Conservation (phyloP, 2,888 invertebrate genomes). For the Cantharis nigra region DNA sequence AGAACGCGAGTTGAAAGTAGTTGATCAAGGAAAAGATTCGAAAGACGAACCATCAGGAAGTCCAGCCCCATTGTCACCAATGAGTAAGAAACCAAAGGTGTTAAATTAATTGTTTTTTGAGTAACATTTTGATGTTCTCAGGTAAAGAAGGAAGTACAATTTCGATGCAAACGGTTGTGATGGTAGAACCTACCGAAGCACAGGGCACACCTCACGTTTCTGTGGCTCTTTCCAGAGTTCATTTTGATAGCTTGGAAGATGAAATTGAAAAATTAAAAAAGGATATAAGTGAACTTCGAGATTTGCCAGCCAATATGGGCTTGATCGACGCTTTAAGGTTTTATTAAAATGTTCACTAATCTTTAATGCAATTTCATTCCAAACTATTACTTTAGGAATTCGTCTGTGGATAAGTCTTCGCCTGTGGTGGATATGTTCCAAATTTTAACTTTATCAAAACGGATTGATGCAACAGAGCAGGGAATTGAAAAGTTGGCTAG, state of each 20-base stretch:
- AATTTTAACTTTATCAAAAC: conserved; percentile 64
- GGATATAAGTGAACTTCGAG: conserved; percentile 47
- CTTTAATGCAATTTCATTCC: neutral
- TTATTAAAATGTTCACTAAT: neutral
- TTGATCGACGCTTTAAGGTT: conserved; percentile 53
- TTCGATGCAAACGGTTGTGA: conserved; percentile 30
- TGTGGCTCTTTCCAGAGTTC: conserved; percentile 44
- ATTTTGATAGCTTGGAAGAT: conserved; percentile 49
- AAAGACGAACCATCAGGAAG: conserved; percentile 8
- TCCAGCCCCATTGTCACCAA: neutral
- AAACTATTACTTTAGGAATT: neutral
- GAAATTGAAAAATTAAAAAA: conserved; percentile 53
- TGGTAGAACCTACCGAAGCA: conserved; percentile 31
- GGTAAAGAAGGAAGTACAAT: neutral
- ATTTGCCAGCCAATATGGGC: conserved; percentile 54
- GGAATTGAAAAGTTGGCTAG: conserved; percentile 66
- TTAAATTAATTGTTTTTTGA: neutral
- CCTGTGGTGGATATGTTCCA: conserved; percentile 69
- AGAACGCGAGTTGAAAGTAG: conserved; percentile 26
- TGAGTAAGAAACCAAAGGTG: neutral
- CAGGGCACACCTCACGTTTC: conserved; percentile 40
- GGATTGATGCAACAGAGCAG: conserved; percentile 67
- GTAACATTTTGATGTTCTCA: neutral
- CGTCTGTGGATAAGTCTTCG: conserved; percentile 18
- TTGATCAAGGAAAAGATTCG: conserved; percentile 30